A percentile compares a stretch with the other conserved stretches of the same genome.
phyloP scores from a whole-genome alignment of 2,888 invertebrate species.

The Nemapogon koenigi region DNA sequence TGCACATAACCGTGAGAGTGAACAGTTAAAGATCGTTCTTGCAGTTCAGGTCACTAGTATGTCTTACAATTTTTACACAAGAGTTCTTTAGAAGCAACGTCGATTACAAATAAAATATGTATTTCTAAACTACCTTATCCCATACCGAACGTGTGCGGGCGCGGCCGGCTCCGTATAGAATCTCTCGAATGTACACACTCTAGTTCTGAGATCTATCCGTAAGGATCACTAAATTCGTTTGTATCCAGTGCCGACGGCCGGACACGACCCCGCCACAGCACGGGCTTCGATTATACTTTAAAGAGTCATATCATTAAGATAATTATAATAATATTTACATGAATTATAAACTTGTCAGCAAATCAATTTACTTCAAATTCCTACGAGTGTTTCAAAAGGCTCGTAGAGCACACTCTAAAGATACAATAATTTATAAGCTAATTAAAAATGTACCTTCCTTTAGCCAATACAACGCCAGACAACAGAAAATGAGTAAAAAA shows the following conservation, averaged over 20 bases:
- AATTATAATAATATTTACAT: slow-evolving; percentile 58
- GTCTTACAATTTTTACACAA: slow-evolving; percentile 61
- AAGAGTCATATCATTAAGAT: slow-evolving; percentile 54
- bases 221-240: too few relatives aligned
- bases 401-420: slow-evolving; percentile 36
- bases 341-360: slow-evolving; percentile 59
- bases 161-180: slow-evolving; percentile 16
- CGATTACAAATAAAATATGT: slow-evolving; percentile 60
- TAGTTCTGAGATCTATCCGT: too few relatives aligned
- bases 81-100: slow-evolving; percentile 63
- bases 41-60: slow-evolving; percentile 64
- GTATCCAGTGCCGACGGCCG: not conserved
- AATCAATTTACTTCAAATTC: slow-evolving; percentile 47
- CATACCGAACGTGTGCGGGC: slow-evolving; percentile 1
- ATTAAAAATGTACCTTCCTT: slow-evolving; percentile 21
- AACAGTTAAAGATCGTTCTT: slow-evolving; percentile 59
- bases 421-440: slow-evolving; percentile 58
- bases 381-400: too few relatives aligned
- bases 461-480: slow-evolving; percentile 1
- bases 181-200: too few relatives aligned
- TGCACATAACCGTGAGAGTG: slow-evolving; percentile 41
- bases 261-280: not conserved
- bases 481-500: slow-evolving; percentile 3
- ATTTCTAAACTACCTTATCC: slow-evolving; percentile 59
- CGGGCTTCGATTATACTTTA: slow-evolving; percentile 20